Conservation (phyloP, 2,113 vertebrate species). For the Psilopsiagon aymara region DNA sequence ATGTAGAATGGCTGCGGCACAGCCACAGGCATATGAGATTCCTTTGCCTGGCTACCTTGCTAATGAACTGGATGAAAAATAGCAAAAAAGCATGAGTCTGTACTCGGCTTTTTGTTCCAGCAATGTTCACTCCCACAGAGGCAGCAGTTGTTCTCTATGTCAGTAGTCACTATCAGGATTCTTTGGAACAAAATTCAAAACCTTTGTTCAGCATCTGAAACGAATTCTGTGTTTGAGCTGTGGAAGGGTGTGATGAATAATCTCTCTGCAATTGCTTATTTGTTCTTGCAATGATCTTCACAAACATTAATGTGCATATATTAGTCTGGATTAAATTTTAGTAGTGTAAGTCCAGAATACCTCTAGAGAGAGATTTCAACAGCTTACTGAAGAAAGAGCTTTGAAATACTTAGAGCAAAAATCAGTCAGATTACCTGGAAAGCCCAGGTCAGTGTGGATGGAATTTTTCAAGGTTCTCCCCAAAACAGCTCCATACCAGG, state of each 20-base stretch:
- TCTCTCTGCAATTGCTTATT: not conserved
- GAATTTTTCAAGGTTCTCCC: not conserved
- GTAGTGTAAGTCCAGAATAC: not conserved
- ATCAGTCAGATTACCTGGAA: not conserved
- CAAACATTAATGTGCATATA: not conserved
- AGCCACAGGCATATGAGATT: not conserved
- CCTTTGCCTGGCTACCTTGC: not conserved
- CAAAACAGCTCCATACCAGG: not conserved
- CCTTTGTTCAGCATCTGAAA: not conserved
- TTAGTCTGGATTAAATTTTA: not conserved
- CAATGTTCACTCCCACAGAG: not conserved
- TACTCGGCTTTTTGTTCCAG: not conserved
- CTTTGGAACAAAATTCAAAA: slow-evolving; percentile 1
- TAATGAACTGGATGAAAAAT: not conserved
- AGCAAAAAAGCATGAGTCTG: not conserved
- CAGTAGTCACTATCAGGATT: not conserved
- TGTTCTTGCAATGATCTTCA: not conserved
- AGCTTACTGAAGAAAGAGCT: not conserved
- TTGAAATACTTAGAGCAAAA: not conserved
- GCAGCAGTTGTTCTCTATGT: not conserved
- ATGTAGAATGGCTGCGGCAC: not conserved
- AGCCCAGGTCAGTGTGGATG: not conserved
- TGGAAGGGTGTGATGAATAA: not conserved
- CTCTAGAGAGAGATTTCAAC: not conserved
- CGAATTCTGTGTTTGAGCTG: not conserved